phyloP scores from a whole-genome alignment of 2,113 vertebrate species.

The Anolis carolinensis region DNA sequence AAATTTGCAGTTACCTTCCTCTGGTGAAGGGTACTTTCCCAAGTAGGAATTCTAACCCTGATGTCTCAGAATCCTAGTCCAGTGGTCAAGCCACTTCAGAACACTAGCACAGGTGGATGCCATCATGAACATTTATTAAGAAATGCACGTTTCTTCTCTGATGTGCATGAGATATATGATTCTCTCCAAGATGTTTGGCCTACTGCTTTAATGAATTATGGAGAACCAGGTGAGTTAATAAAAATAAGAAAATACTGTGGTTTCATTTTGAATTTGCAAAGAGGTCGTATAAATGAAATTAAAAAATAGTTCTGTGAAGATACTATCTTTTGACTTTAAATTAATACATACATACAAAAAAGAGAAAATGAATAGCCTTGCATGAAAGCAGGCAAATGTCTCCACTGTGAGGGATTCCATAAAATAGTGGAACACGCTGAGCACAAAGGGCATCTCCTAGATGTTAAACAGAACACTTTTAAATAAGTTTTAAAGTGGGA shows the following conservation, averaged over 20 bases:
- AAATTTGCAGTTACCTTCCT: not conserved
- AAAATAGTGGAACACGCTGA: constrained; percentile 49
- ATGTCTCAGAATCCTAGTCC: too few species aligned
- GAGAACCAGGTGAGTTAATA: not conserved
- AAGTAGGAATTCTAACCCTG: too few species aligned
- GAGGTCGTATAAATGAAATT: constrained; percentile 56
- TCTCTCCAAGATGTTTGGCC: constrained; percentile 35
- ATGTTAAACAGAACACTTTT: constrained; percentile 61
- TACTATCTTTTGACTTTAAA: constrained; percentile 71
- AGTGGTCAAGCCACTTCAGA: too few species aligned
- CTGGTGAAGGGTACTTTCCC: too few species aligned
- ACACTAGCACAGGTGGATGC: not conserved
- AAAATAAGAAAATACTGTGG: constrained; percentile 49
- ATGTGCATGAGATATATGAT: constrained; percentile 9
- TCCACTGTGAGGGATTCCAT: constrained; percentile 34
- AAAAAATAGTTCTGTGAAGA: constrained; percentile 65
- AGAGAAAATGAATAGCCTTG: constrained; percentile 56
- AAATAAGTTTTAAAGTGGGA: constrained; percentile 42
- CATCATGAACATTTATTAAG: not conserved
- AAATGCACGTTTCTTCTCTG: constrained; percentile 33
- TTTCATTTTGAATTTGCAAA: constrained; percentile 40
- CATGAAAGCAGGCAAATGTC: constrained; percentile 34
- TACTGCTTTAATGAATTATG: constrained; percentile 36
- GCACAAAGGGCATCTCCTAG: constrained; percentile 38
- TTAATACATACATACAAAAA: constrained; percentile 66